Percentiles rank a stretch among this genome's conserved stretches.
These are phyloP conservation scores for Theristicus caerulescens DNA, from an alignment of 2,113 vertebrate species.

Conservation along the genomic window DNA sequence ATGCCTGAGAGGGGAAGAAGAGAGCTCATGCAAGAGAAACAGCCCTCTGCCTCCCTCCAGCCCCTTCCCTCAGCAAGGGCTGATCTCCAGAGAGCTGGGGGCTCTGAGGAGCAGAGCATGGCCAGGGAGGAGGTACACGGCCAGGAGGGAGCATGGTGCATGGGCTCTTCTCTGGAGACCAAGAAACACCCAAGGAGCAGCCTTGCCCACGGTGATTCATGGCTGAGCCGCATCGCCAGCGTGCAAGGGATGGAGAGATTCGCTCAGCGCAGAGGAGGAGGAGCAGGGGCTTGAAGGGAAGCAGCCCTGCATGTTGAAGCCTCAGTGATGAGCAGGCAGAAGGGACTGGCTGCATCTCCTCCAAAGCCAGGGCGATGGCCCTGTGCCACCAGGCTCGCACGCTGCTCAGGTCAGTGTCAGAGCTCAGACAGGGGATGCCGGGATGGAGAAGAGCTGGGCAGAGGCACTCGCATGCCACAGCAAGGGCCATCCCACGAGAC, in stretches of 20 bases:
- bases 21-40: neutral
- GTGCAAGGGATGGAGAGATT: fast-evolving
- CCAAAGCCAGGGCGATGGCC: neutral
- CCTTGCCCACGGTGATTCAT: neutral
- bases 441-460: neutral
- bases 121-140: neutral
- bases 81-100: fast-evolving
- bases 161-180: neutral
- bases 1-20: neutral
- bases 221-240: fast-evolving
- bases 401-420: fast-evolving
- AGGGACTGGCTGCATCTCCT: neutral
- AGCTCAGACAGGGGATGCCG: neutral
- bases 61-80: neutral
- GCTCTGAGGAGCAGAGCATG: neutral
- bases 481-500: neutral
- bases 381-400: neutral
- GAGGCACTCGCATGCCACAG: neutral
- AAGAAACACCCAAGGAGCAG: neutral
- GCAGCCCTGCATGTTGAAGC: neutral
- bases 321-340: neutral
- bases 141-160: neutral
- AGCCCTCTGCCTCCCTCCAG: neutral
- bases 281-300: neutral
- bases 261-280: neutral